Percentiles rank a stretch among this genome's conserved stretches.
phyloP scores from a whole-genome alignment of 2,888 invertebrate genomes.

The Lottia scabra region DNA sequence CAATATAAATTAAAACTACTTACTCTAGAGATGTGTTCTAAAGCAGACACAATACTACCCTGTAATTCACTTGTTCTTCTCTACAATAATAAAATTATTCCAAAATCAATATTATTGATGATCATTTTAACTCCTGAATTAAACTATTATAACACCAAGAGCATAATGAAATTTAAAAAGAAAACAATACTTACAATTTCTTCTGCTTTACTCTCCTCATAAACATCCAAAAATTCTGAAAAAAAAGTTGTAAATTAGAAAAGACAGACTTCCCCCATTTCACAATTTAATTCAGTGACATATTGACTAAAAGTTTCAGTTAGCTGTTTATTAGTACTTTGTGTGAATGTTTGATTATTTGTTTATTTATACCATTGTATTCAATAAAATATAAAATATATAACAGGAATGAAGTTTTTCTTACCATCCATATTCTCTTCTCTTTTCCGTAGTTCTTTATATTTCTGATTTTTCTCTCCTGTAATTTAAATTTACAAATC shows the following conservation, averaged over 20 bases:
- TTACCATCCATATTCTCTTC: constrained; percentile 83
- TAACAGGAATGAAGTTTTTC: no score
- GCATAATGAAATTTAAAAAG: neutral
- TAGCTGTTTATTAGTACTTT: no score
- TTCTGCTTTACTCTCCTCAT: constrained; percentile 71
- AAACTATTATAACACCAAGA: no score
- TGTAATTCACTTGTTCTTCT: constrained; percentile 77
- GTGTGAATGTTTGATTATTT: no score
- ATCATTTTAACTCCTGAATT: no score
- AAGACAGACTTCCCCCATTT: no score
- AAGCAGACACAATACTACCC: constrained; percentile 75
- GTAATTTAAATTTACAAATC: constrained; percentile 7
- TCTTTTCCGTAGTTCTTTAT: constrained; percentile 82
- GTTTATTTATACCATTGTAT: no score
- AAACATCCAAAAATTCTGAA: constrained; percentile 75
- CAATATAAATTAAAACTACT: constrained; percentile 26
- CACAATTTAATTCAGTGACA: no score
- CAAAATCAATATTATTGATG: no score
- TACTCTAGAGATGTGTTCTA: constrained; percentile 77
- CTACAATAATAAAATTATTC: constrained; percentile 32
- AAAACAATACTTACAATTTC: constrained; percentile 71
- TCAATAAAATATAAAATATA: no score
- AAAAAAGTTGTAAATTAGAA: neutral
- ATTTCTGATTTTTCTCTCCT: constrained; percentile 82
- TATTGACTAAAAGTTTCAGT: no score